Evolutionary conservation across 2,113 vertebrate species (phyloP).

Genomic region (Gobio gobio): DNA sequence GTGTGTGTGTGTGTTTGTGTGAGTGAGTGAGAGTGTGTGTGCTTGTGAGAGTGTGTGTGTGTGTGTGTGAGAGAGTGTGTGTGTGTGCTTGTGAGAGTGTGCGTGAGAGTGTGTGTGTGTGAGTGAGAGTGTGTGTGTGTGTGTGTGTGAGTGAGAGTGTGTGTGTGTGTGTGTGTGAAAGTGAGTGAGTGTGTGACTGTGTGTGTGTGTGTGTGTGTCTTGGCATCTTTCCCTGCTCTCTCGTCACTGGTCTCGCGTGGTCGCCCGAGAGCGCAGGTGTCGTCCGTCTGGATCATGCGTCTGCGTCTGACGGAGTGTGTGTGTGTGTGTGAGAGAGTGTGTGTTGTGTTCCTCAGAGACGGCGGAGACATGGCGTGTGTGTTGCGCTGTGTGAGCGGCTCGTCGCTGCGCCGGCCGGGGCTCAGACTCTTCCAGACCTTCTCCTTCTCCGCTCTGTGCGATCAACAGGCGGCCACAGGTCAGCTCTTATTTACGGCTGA

Average conservation of each 20-base stretch:
- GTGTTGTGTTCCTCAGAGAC: slow-evolving; percentile 52
- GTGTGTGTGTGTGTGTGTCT: slow-evolving; percentile 50
- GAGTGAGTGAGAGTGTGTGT: too few species aligned
- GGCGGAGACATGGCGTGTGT: slow-evolving; percentile 73
- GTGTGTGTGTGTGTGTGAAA: too few species aligned
- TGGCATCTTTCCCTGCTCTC: slow-evolving; percentile 63
- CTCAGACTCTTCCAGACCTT: slow-evolving; percentile 75
- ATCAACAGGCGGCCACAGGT: slow-evolving; percentile 76
- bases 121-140: too few species aligned
- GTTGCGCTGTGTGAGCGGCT: slow-evolving; percentile 70
- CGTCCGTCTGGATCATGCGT: neutral
- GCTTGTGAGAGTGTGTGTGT: too few species aligned
- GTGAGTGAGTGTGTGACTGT: neutral
- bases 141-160: too few species aligned
- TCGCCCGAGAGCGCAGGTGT: slow-evolving; percentile 31
- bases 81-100: too few species aligned
- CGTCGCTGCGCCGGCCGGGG: slow-evolving; percentile 65
- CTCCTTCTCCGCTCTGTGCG: slow-evolving; percentile 72
- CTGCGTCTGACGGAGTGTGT: slow-evolving; percentile 45
- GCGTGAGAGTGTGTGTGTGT: too few species aligned
- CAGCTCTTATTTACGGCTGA: slow-evolving; percentile 45
- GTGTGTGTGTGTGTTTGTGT: too few species aligned
- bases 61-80: too few species aligned
- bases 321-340: slow-evolving; percentile 27
- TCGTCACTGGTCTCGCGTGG: slow-evolving; percentile 73